Evolutionary conservation across 2,888 invertebrate genomes (phyloP).

Genomic region (Synanthedon myopaeformis): DNA sequence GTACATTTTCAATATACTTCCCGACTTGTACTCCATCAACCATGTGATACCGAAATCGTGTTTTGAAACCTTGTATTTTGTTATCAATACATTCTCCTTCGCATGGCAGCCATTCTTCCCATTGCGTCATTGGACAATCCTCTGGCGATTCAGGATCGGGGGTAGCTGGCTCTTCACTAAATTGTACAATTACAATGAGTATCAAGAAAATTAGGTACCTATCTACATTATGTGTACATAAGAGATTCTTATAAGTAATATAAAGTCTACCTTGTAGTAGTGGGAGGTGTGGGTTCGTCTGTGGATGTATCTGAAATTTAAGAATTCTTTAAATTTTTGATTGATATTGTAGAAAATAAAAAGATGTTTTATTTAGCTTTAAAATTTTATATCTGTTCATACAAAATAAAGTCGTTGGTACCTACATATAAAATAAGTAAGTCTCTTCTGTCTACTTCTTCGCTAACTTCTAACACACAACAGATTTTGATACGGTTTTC

Average conservation of each 20-base stretch:
- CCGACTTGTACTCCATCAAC: constrained; percentile 31
- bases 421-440: too few relatives aligned
- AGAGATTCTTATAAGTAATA: neutral
- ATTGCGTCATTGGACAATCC: constrained; percentile 40
- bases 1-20: constrained; percentile 23
- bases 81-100: constrained; percentile 37
- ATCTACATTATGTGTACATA: neutral
- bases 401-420: too few relatives aligned
- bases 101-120: constrained; percentile 49
- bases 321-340: neutral
- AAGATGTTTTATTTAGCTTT: too few relatives aligned
- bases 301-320: neutral
- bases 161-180: constrained; percentile 25
- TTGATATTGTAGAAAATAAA: too few relatives aligned
- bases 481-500: too few relatives aligned
- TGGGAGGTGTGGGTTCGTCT: neutral
- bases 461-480: too few relatives aligned
- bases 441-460: neutral
- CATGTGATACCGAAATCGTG: constrained; percentile 35
- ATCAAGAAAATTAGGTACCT: neutral
- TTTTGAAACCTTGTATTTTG: constrained; percentile 28
- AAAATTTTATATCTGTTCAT: too few relatives aligned
- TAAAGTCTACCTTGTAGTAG: neutral
- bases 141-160: constrained; percentile 28
- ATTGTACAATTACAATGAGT: neutral